phyloP scores from a whole-genome alignment of 2,888 invertebrate genomes.

The Leptinotarsa juncta region DNA sequence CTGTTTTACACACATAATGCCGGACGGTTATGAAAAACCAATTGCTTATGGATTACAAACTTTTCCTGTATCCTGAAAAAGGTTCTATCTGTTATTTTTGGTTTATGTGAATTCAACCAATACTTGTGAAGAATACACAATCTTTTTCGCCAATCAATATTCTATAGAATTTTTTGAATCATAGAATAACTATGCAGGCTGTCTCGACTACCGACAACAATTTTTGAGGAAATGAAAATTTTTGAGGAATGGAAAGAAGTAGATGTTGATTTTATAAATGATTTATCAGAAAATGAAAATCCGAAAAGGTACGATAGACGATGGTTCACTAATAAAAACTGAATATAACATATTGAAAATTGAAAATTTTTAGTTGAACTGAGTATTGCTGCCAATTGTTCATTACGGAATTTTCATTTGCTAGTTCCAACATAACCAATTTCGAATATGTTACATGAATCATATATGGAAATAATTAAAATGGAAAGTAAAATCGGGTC shows the following conservation, averaged over 20 bases:
- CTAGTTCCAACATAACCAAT: slow-evolving; percentile 43
- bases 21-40: background rate
- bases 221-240: too few species aligned
- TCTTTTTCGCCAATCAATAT: background rate
- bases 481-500: slow-evolving; percentile 47
- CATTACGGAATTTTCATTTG: slow-evolving; percentile 49
- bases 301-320: too few species aligned
- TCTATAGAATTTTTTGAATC: background rate
- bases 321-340: too few species aligned
- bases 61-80: background rate
- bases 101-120: too few species aligned
- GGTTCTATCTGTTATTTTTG: background rate
- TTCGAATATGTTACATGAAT: slow-evolving; percentile 42
- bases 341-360: background rate
- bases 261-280: too few species aligned
- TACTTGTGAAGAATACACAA: too few species aligned
- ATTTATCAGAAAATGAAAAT: too few species aligned
- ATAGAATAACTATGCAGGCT: background rate
- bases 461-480: slow-evolving; percentile 51
- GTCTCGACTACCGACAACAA: background rate
- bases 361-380: slow-evolving; percentile 35
- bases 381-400: slow-evolving; percentile 33
- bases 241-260: too few species aligned
- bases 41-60: background rate
- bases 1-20: background rate